Conservation (phyloP, 2,888 invertebrate genomes). For the Plebejus anna region DNA sequence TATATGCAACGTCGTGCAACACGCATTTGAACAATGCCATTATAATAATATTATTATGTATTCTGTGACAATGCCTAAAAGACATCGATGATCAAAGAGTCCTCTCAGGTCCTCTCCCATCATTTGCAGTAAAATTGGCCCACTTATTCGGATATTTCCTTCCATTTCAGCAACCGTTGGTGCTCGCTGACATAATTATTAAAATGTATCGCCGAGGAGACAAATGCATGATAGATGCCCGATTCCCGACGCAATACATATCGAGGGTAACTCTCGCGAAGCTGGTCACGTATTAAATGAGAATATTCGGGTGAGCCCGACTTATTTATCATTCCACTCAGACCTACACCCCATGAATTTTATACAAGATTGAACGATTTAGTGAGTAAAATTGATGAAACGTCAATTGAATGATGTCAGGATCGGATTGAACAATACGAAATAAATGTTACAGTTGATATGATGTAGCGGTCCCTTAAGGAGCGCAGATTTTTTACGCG, state of each 20-base stretch:
- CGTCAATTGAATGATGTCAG: constrained; percentile 73
- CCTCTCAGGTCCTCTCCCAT: too few relatives aligned
- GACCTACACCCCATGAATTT: constrained; percentile 78
- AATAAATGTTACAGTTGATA: constrained; percentile 26
- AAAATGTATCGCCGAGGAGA: constrained; percentile 43
- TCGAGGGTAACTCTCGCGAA: constrained; percentile 69
- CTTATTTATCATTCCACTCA: constrained; percentile 79
- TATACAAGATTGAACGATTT: constrained; percentile 80
- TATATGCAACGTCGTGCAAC: too few relatives aligned
- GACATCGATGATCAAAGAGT: too few relatives aligned
- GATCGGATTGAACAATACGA: constrained; percentile 61
- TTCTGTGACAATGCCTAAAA: too few relatives aligned
- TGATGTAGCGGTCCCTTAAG: constrained; percentile 5
- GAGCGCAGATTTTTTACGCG: not conserved
- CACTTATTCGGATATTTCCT: not conserved
- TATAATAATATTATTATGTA: too few relatives aligned
- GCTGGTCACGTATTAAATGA: constrained; percentile 80
- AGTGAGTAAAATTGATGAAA: constrained; percentile 77
- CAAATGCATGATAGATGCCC: constrained; percentile 65
- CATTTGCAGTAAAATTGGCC: not conserved
- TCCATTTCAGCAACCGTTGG: not conserved
- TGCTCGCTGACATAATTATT: constrained; percentile 6
- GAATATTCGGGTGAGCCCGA: constrained; percentile 77
- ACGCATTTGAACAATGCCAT: too few relatives aligned
- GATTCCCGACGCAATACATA: constrained; percentile 69